phyloP scores from a whole-genome alignment of 2,888 invertebrate genomes.

The Prosopocoilus inquinatus region DNA sequence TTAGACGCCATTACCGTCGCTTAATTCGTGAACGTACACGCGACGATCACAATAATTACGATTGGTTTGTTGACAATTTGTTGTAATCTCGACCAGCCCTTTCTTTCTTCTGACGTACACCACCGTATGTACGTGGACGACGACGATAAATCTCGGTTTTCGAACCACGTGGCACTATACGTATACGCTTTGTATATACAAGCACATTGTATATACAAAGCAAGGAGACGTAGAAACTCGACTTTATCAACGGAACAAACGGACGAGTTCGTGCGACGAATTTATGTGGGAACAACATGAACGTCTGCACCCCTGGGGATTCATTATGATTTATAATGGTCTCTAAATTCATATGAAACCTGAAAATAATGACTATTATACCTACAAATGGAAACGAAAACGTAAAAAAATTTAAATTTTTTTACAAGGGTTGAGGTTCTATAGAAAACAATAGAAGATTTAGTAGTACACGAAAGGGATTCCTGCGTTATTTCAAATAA shows the following conservation, averaged over 20 bases:
- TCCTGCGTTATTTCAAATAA: too few species aligned
- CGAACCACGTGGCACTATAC: background rate
- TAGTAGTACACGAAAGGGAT: too few species aligned
- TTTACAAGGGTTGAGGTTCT: too few species aligned
- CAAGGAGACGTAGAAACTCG: background rate
- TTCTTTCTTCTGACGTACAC: too few species aligned
- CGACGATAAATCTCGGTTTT: background rate
- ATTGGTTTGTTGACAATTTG: slow-evolving; percentile 22
- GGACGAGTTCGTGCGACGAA: slow-evolving; percentile 3
- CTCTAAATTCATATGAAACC: too few species aligned
- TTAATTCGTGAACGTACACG: slow-evolving; percentile 22
- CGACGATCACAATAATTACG: slow-evolving; percentile 23
- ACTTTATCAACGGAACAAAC: slow-evolving; percentile 5
- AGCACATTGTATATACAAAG: background rate
- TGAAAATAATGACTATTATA: too few species aligned
- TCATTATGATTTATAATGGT: background rate
- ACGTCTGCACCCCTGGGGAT: background rate
- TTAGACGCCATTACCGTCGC: slow-evolving; percentile 26
- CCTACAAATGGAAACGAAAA: too few species aligned
- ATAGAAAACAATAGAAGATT: too few species aligned
- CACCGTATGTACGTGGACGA: too few species aligned
- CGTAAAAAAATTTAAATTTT: too few species aligned
- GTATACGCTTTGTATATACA: background rate
- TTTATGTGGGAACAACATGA: slow-evolving; percentile 5
- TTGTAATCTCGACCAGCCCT: too few species aligned